These are phyloP conservation scores for Bombyx mori DNA, from an alignment of 1,140 invertebrate genomes.

Conservation along the genomic window DNA sequence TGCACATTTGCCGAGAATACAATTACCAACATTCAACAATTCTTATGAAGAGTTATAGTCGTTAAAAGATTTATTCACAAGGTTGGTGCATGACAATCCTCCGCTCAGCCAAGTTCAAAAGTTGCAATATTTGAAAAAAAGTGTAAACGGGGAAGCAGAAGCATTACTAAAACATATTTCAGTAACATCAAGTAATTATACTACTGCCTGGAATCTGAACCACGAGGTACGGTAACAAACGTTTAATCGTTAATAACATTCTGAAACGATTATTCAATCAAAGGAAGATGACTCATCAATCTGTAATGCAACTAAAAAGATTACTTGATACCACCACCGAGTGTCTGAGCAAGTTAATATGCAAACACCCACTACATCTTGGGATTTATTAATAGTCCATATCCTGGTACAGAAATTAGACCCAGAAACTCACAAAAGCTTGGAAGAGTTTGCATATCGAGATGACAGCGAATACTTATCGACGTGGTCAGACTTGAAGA, in stretches of 20 bases:
- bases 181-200: slow-evolving; percentile 10
- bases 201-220: slow-evolving; percentile 16
- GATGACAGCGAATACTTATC: slow-evolving; percentile 16
- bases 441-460: slow-evolving; percentile 26
- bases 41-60: too few relatives aligned
- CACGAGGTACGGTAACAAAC: slow-evolving; percentile 19
- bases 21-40: too few relatives aligned
- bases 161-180: too few relatives aligned
- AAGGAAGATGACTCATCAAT: slow-evolving; percentile 13
- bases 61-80: too few relatives aligned
- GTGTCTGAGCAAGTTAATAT: slow-evolving; percentile 33
- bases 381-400: too few relatives aligned
- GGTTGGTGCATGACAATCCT: too few relatives aligned
- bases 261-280: slow-evolving; percentile 20
- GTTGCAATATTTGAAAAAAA: too few relatives aligned
- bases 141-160: too few relatives aligned
- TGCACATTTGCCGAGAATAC: too few relatives aligned
- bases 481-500: slow-evolving; percentile 21
- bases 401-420: slow-evolving; percentile 14
- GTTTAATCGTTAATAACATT: slow-evolving; percentile 19
- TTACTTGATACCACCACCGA: slow-evolving; percentile 28
- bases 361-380: slow-evolving; percentile 14
- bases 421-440: slow-evolving; percentile 26
- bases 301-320: slow-evolving; percentile 24
- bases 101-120: too few relatives aligned